Base-by-base conservation (phyloP, 2,113 vertebrate genomes). In the Atherinomorus stipes region DNA sequence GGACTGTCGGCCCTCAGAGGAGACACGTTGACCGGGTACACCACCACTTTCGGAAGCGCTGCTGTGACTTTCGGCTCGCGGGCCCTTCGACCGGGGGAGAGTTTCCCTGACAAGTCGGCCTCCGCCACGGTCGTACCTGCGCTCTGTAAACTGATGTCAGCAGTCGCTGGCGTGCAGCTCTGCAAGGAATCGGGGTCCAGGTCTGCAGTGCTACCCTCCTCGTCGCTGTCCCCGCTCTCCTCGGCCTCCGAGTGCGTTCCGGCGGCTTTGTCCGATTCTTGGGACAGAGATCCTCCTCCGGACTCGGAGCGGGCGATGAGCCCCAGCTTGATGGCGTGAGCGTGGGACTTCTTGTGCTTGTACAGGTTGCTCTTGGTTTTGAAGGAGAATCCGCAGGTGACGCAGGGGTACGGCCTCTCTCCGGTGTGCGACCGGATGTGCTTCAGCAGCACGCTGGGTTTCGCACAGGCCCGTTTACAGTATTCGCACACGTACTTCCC, bases 271-370 rank as follows among this genome's bases (percentile, higher is more conserved):
- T 98, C 95, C 0, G 96, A 98, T 74, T 98, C 97, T 10, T 96
- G 95, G 37, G 97, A 95, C 19, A 96, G 75, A 34, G 95, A 96
- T 49, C 96, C 90, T 21, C 94, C 92, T 70, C 94, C 91, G 4
- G 96, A 94, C 80, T 98, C 98, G 1, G 96, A 94, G 0, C 96
- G 95, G 6, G 95, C 91, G 61, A 96, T 95, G 18, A 98, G 95
- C 13, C 97, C 97, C 69, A 99, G 94, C 89, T 99, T 99, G 83
- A 99, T 97, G 13, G 97, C 96, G 5, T 99, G 98, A 1, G 98
- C 97, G n/a, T 99, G 98, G 23, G 98, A 99, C 34, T 99, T 99
- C 90, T 98, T 99, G 95, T 99, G 98, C 95, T 99, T 99, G 88
- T 99, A 99, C 49, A 99, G 89, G 86, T 99, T 99, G 88, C 98